Evolutionary conservation across 2,113 vertebrate genomes (phyloP), one percentile per base, ranked within the genome.

Genomic region (Sarotherodon lohbergeri): DNA sequence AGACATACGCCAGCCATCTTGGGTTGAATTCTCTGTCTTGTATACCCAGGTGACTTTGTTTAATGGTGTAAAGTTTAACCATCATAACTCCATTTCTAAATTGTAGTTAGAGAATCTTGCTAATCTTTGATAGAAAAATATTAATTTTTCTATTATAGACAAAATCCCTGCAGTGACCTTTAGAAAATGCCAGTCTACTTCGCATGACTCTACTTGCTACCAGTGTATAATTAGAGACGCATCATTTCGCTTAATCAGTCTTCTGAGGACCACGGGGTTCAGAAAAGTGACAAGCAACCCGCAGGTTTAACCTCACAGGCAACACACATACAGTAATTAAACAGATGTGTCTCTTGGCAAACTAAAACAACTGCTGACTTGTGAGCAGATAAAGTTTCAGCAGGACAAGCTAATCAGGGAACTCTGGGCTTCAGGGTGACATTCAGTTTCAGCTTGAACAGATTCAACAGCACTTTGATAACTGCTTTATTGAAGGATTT

Each of bases 171-270:
- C 59, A 36, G 52, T 82, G 41, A 79, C 88, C 82, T 87, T 91
- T 93, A 36, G 50, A 55, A 88, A 89, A 92, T 91, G 82, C 81
- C 86, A 91, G 5, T 85, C 39, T 80, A 80, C 61, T 66, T 85
- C 9, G 4, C 68, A 14, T 87, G 32, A 9, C 59, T 82, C 10
- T n/a, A 32, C 41, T 6, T 68, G 22, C n/a, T 73, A 46, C 55
- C 7, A 11, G 27, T 24, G 11, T 80, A 41, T 32, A 79, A 56
- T 71, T 63, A 63, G 32, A 4, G 4, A 66, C 13, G 48, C n/a
- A 76, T 82, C 17, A 59, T 82, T 71, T 59, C 13, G 50, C 16
- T 41, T 63, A 29, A 68, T 41, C 41, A 71, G 43, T 22, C 73
- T 29, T 61, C 10, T 78, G 73, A 78, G 9, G 24, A 46, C 29